These are phyloP conservation scores for Stratiomys singularior DNA, from an alignment of 2,888 invertebrate genomes.

Conservation along the genomic window DNA sequence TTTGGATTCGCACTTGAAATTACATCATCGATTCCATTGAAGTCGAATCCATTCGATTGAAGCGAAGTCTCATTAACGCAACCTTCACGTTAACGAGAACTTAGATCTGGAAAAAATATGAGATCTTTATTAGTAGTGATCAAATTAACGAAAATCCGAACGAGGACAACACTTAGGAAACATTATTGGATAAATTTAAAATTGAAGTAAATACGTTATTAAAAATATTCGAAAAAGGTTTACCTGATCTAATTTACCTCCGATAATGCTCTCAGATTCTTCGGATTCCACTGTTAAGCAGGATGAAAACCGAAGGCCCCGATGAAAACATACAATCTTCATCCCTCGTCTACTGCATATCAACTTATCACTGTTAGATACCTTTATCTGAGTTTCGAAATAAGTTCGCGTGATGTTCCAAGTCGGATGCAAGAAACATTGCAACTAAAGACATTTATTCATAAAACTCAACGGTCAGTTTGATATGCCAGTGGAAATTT, in stretches of 20 bases:
- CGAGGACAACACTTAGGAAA: too few relatives aligned
- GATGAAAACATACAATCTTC: too few relatives aligned
- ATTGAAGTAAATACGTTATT: too few relatives aligned
- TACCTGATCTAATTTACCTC: too few relatives aligned
- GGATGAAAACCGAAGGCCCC: too few relatives aligned
- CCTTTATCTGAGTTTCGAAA: background rate
- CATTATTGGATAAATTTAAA: too few relatives aligned
- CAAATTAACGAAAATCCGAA: background rate
- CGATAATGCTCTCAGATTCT: too few relatives aligned
- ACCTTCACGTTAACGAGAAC: background rate
- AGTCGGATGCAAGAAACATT: background rate
- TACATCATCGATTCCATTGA: constrained; percentile 19
- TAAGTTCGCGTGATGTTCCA: background rate
- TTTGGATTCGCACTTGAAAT: constrained; percentile 4
- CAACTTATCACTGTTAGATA: background rate
- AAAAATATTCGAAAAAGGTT: too few relatives aligned
- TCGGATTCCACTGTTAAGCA: too few relatives aligned
- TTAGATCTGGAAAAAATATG: background rate
- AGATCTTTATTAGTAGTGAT: background rate
- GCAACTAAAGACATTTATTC: background rate
- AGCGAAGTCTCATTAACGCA: background rate
- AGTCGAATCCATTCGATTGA: background rate
- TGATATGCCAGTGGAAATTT: background rate
- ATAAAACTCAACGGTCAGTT: too few relatives aligned
- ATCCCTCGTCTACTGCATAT: background rate